Evolutionary conservation across 2,888 invertebrate species (phyloP).

Genomic region (Hypselothyrea guttata): DNA sequence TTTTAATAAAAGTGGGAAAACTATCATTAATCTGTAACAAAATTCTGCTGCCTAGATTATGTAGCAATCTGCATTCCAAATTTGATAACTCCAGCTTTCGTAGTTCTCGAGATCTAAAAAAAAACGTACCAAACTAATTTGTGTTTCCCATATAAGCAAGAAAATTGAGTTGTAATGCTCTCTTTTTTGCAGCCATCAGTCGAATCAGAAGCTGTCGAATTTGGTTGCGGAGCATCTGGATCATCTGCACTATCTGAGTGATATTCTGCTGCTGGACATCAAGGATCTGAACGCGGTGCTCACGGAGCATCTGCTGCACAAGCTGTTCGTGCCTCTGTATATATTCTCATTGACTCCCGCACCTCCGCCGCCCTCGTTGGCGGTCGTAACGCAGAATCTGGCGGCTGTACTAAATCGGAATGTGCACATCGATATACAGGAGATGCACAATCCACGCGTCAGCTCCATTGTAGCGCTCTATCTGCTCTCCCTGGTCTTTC

Average conservation of each 20-base stretch:
- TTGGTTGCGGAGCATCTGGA: conserved; percentile 98
- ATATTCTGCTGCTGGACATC: conserved; percentile 95
- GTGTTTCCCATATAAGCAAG: no score
- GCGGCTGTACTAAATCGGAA: conserved; percentile 86
- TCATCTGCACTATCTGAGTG: conserved; percentile 98
- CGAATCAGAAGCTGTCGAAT: conserved; percentile 94
- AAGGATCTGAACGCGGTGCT: conserved; percentile 96
- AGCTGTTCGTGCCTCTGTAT: conserved; percentile 95
- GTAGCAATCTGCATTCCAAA: no score
- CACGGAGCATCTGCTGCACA: conserved; percentile 95
- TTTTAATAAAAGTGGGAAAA: no score
- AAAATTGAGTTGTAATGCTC: no score
- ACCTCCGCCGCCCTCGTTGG: conserved; percentile 83
- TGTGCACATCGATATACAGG: conserved; percentile 84
- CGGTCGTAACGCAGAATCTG: conserved; percentile 85
- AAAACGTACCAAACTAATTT: no score
- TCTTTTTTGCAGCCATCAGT: conserved; percentile 88
- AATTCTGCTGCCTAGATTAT: no score
- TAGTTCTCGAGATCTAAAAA: no score
- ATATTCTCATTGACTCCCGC: conserved; percentile 92
- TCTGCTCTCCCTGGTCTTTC: conserved; percentile 95
- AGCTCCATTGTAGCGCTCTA: conserved; percentile 96
- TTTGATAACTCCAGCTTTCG: no score
- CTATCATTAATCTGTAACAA: no score
- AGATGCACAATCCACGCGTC: conserved; percentile 87